A percentile compares a stretch with the other conserved stretches of the same genome.
These are phyloP conservation scores for Paracyclopina nana DNA, from an alignment of 1,140 invertebrate genomes.

Conservation along the genomic window DNA sequence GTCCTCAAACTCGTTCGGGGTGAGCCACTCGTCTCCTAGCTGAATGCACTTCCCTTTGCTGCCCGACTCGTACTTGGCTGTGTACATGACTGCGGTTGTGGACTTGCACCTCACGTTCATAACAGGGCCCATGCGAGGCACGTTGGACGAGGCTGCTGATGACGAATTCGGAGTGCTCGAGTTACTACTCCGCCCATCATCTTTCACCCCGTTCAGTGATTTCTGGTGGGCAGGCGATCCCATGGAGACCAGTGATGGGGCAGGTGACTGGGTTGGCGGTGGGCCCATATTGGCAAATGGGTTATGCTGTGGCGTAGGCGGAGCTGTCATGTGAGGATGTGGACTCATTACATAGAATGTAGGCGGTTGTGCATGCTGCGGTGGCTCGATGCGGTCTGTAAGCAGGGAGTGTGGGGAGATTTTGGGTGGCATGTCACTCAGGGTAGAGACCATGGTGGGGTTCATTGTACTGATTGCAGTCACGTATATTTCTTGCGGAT, in stretches of 20 bases:
- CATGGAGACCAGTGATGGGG: no score
- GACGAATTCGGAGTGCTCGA: neutral
- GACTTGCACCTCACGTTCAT: slow-evolving; percentile 13
- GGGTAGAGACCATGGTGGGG: no score
- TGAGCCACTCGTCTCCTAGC: slow-evolving; percentile 15
- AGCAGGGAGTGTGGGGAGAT: slow-evolving; percentile 4
- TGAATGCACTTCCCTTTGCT: slow-evolving; percentile 15
- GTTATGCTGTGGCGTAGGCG: slow-evolving; percentile 1
- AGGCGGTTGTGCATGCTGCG: neutral
- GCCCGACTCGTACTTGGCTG: slow-evolving; percentile 13
- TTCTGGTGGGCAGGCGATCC: no score
- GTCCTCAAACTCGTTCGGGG: slow-evolving; percentile 17
- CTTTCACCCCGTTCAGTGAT: no score
- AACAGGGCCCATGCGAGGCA: slow-evolving; percentile 8
- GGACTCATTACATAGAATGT: slow-evolving; percentile 10
- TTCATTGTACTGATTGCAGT: no score
- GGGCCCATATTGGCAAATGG: neutral
- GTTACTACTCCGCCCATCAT: neutral
- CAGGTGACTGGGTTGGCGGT: neutral
- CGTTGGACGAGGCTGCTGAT: neutral
- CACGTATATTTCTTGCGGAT: no score
- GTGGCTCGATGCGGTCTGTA: neutral
- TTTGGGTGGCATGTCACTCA: no score
- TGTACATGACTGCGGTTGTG: slow-evolving; percentile 3
- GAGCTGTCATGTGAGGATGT: slow-evolving; percentile 3